These are phyloP conservation scores for Sebastes kiyomatsui DNA, from an alignment of 2,797 vertebrate genomes.

Conservation along the genomic window DNA sequence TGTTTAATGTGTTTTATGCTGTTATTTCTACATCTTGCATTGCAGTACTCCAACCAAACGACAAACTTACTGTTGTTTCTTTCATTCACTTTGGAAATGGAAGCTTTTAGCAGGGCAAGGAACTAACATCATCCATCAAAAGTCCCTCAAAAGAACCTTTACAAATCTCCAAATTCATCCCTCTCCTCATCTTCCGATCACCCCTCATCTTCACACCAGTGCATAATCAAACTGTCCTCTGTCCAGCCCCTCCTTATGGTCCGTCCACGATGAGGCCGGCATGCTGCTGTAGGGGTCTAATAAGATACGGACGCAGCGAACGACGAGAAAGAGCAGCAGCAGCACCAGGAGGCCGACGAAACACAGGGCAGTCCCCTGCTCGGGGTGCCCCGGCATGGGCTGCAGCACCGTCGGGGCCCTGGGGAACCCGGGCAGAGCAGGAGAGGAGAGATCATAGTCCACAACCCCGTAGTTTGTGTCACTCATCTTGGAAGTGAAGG, in stretches of 20 bases:
- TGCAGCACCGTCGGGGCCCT: slow-evolving; percentile 69
- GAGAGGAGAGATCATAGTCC: slow-evolving; percentile 76
- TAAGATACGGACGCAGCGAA: slow-evolving; percentile 93
- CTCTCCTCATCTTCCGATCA: background rate
- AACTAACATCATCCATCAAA: background rate
- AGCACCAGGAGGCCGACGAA: slow-evolving; percentile 92
- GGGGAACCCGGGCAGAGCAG: slow-evolving; percentile 55
- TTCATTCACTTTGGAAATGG: background rate
- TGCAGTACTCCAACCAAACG: background rate
- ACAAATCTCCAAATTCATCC: background rate
- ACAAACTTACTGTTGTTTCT: background rate
- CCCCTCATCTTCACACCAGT: slow-evolving; percentile 79
- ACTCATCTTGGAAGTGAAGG: slow-evolving; percentile 64
- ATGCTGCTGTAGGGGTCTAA: slow-evolving; percentile 97
- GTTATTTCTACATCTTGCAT: background rate
- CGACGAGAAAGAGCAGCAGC: slow-evolving; percentile 90
- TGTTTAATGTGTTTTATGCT: background rate
- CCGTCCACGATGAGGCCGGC: slow-evolving; percentile 92
- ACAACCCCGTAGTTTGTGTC: slow-evolving; percentile 74
- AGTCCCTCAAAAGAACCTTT: background rate
- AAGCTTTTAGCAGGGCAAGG: background rate
- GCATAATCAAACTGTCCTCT: slow-evolving; percentile 93
- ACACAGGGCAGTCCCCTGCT: slow-evolving; percentile 91
- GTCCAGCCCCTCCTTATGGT: slow-evolving; percentile 92
- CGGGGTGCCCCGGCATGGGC: slow-evolving; percentile 76